These are phyloP conservation scores for Escarpia spicata DNA, from an alignment of 2,888 invertebrate genomes.

Conservation along the genomic window DNA sequence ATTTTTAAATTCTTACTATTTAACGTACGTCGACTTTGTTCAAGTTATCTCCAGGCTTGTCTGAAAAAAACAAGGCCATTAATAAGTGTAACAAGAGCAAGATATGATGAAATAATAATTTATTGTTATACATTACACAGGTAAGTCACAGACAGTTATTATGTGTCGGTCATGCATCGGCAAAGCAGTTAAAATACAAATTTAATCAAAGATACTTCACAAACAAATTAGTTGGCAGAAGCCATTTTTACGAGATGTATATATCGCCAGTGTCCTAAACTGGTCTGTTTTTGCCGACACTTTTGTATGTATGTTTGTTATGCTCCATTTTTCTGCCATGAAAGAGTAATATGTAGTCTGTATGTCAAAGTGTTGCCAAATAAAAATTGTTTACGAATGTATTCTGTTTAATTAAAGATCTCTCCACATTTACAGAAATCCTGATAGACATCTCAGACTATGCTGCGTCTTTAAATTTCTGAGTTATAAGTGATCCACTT, in stretches of 20 bases:
- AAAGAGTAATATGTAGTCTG: neutral
- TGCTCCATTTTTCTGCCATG: neutral
- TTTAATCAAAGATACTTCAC: too few relatives aligned
- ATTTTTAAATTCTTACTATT: too few relatives aligned
- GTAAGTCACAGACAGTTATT: neutral
- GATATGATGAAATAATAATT: neutral
- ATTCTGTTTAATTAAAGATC: neutral
- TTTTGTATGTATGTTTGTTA: neutral
- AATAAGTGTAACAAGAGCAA: neutral
- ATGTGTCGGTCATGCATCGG: neutral
- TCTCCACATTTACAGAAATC: neutral
- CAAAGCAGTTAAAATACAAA: conserved; percentile 13
- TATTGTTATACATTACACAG: neutral
- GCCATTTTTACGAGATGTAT: neutral
- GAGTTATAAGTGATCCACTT: neutral
- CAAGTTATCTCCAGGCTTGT: neutral
- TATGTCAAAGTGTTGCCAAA: neutral
- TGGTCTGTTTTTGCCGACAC: neutral
- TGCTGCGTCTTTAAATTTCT: neutral
- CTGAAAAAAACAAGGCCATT: neutral
- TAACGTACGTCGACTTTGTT: neutral
- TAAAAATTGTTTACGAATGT: neutral
- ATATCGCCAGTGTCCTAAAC: neutral
- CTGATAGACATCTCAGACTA: neutral
- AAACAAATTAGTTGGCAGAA: conserved; percentile 1